These are phyloP conservation scores for Spermophilus dauricus DNA, from an alignment of 2,113 vertebrate species.

Conservation along the genomic window DNA sequence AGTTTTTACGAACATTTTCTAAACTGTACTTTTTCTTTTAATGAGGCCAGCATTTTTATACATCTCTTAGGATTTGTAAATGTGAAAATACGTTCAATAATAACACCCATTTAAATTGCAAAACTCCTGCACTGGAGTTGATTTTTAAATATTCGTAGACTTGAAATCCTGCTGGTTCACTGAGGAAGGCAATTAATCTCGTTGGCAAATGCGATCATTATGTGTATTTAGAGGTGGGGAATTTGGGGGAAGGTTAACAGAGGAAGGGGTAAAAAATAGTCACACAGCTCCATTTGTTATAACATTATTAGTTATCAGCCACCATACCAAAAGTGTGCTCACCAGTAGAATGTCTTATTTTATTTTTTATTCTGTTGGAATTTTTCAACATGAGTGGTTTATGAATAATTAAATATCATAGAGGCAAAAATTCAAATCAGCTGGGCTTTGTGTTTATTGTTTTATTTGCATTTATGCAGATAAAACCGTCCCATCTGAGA, in stretches of 20 bases:
- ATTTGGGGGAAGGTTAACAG: constrained; percentile 62
- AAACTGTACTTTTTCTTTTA: constrained; percentile 74
- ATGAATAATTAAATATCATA: constrained; percentile 88
- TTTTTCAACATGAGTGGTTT: constrained; percentile 84
- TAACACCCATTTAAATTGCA: constrained; percentile 79
- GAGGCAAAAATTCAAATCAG: constrained; percentile 87
- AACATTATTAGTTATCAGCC: constrained; percentile 57
- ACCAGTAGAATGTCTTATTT: constrained; percentile 67
- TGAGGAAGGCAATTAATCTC: constrained; percentile 75
- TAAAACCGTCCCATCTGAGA: constrained; percentile 88
- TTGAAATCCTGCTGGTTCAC: constrained; percentile 78
- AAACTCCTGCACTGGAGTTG: constrained; percentile 67
- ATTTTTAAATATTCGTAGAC: constrained; percentile 79
- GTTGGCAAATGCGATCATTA: constrained; percentile 72
- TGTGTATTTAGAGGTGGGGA: constrained; percentile 77
- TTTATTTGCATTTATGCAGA: constrained; percentile 90
- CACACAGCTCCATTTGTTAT: constrained; percentile 70
- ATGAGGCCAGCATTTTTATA: constrained; percentile 80
- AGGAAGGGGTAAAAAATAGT: constrained; percentile 76
- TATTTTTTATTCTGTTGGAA: constrained; percentile 80
- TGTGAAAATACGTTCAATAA: constrained; percentile 78
- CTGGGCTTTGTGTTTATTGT: constrained; percentile 88
- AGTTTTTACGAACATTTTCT: constrained; percentile 67
- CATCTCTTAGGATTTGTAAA: constrained; percentile 85
- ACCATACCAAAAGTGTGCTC: constrained; percentile 56